These are phyloP conservation scores for Aphelenchoides fujianensis DNA, from an alignment of 1,140 invertebrate species.

Conservation along the genomic window DNA sequence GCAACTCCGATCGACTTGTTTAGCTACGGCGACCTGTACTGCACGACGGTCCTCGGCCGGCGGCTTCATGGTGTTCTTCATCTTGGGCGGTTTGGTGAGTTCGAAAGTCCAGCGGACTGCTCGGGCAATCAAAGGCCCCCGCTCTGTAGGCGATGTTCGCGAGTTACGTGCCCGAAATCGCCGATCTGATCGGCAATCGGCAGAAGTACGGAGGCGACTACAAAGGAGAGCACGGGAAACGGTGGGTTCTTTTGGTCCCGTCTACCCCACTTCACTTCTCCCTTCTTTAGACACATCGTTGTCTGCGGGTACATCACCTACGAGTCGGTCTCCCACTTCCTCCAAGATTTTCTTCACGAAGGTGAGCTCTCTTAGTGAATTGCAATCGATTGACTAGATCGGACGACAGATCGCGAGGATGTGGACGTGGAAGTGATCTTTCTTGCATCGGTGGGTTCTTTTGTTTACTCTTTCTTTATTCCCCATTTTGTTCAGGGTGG, in stretches of 20 bases:
- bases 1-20: conserved; percentile 12
- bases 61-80: conserved; percentile 97
- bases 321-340: conserved; percentile 98
- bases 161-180: conserved; percentile 97
- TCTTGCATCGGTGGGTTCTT: conserved; percentile 88
- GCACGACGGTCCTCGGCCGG: conserved; percentile 89
- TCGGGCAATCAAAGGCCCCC: too few relatives aligned
- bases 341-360: conserved; percentile 99
- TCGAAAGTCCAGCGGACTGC: too few relatives aligned
- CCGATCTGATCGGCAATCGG: conserved; percentile 93
- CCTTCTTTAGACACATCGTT: conserved; percentile 94
- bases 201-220: conserved; percentile 95
- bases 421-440: conserved; percentile 99
- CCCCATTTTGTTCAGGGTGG: conserved; percentile 45
- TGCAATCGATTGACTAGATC: too few relatives aligned
- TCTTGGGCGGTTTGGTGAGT: conserved; percentile 94
- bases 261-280: too few relatives aligned
- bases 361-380: too few relatives aligned
- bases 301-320: conserved; percentile 99
- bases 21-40: conserved; percentile 88
- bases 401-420: conserved; percentile 88
- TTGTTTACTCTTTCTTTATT: too few relatives aligned
- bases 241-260: neutral
- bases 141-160: conserved; percentile 71
- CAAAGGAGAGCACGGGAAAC: conserved; percentile 92